These are phyloP conservation scores for Gadopsis marmoratus DNA, from an alignment of 2,797 vertebrate species.

Conservation along the genomic window DNA sequence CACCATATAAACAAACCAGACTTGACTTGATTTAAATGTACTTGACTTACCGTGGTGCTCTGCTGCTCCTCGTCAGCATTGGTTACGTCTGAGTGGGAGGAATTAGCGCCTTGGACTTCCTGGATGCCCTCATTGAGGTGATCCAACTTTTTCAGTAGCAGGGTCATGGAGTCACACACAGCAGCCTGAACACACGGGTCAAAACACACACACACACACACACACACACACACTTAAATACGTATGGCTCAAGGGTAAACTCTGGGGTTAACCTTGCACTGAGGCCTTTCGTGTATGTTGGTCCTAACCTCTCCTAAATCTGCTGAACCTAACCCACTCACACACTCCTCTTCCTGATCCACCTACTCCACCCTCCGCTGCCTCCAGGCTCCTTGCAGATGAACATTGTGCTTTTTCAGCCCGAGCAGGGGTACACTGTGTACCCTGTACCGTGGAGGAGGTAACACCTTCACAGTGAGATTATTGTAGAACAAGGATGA, in stretches of 20 bases:
- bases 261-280: conserved; percentile 21
- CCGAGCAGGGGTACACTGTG: conserved; percentile 22
- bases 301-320: background rate
- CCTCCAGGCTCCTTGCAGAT: conserved; percentile 29
- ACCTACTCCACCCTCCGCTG: conserved; percentile 42
- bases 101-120: conserved; percentile 74
- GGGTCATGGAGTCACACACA: conserved; percentile 82
- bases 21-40: background rate
- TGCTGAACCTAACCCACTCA: conserved; percentile 13
- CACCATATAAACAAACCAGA: background rate
- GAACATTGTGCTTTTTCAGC: conserved; percentile 36
- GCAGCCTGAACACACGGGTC: conserved; percentile 68
- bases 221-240: conserved; percentile 28
- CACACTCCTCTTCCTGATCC: conserved; percentile 38
- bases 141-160: conserved; percentile 86
- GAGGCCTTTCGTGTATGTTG: conserved; percentile 17
- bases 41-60: conserved; percentile 70
- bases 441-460: conserved; percentile 32
- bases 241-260: conserved; percentile 25
- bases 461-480: conserved; percentile 52
- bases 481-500: conserved; percentile 35
- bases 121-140: conserved; percentile 83
- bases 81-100: conserved; percentile 70
- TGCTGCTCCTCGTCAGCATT: conserved; percentile 67
- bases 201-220: conserved; percentile 33